Conservation (phyloP, 2,797 vertebrate species). For the Peromyscus eremicus region DNA sequence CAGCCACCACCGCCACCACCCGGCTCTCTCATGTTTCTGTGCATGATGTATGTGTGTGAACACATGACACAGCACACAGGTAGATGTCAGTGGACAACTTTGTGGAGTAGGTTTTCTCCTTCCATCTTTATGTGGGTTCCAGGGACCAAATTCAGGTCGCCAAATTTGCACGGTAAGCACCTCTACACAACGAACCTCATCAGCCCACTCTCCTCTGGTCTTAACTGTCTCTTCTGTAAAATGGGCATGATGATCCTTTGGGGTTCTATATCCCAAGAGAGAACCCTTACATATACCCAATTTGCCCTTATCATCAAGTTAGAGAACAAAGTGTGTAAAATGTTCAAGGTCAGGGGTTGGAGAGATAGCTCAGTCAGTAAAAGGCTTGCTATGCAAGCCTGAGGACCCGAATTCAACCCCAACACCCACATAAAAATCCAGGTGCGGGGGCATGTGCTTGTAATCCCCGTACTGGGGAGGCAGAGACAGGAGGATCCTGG, state of each 20-base stretch:
- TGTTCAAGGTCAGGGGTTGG: not conserved
- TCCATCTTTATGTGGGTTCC: not conserved
- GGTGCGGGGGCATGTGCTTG: too few species aligned
- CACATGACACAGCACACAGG: not conserved
- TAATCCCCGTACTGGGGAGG: not conserved
- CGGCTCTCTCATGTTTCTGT: too few species aligned
- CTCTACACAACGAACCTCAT: not conserved
- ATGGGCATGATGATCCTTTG: not conserved
- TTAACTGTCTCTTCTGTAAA: not conserved
- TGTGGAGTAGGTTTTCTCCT: not conserved
- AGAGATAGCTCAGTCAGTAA: not conserved
- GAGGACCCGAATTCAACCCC: not conserved
- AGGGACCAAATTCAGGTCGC: not conserved
- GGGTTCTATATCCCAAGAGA: not conserved
- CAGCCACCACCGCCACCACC: too few species aligned
- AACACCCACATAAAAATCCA: not conserved
- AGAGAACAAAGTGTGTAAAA: not conserved
- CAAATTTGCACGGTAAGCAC: not conserved
- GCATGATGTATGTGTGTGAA: not conserved
- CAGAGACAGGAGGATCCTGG: not conserved
- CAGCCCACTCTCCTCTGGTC: not conserved
- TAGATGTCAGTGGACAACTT: not conserved
- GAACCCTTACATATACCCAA: not conserved
- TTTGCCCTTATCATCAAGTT: not conserved
- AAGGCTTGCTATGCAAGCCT: not conserved